These are phyloP conservation scores for Mormyrus hasselquistii DNA, from an alignment of 2,797 vertebrate species.

Conservation along the genomic window DNA sequence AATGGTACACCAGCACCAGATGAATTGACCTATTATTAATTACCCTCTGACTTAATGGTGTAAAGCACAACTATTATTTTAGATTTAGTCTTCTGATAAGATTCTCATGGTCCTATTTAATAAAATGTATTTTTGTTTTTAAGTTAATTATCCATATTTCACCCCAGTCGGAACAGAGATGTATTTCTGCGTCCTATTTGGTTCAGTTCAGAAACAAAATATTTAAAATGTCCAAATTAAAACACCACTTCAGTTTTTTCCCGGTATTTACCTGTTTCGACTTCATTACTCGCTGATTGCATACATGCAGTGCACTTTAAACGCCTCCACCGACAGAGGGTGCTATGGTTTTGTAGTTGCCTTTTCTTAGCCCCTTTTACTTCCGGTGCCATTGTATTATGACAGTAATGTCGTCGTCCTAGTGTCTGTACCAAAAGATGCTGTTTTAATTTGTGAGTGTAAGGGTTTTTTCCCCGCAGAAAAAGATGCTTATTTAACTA, in stretches of 20 bases:
- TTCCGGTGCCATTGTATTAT: background rate
- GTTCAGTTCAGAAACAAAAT: background rate
- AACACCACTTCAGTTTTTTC: background rate
- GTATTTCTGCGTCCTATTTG: background rate
- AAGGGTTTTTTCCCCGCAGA: background rate
- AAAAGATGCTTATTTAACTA: background rate
- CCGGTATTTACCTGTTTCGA: background rate
- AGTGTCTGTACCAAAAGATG: background rate
- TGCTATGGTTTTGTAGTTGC: background rate
- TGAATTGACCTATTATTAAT: background rate
- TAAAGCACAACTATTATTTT: background rate
- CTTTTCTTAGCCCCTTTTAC: background rate
- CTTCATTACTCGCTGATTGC: background rate
- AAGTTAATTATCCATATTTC: background rate
- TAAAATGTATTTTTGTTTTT: background rate
- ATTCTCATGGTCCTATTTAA: background rate
- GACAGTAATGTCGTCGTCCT: background rate
- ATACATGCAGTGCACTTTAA: background rate
- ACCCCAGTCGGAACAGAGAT: background rate
- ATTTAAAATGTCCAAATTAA: background rate
- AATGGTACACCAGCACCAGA: background rate
- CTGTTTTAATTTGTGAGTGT: background rate
- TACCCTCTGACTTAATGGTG: background rate
- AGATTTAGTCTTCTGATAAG: background rate
- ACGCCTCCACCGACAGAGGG: background rate